Conservation (phyloP, 2,113 vertebrate genomes). For the Ctenodactylus gundi region DNA sequence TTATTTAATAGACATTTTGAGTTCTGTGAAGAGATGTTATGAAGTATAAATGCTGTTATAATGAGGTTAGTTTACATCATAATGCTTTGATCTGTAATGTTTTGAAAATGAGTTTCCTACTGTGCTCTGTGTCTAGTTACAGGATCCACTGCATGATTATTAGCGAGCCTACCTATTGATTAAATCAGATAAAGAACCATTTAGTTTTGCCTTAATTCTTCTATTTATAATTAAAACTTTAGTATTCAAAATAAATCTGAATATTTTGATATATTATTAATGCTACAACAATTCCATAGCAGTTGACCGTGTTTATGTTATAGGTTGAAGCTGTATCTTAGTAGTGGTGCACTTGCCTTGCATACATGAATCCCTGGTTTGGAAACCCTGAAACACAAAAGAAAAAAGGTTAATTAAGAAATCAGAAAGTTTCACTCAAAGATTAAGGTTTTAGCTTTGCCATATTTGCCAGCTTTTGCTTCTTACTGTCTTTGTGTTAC, state of each 20-base stretch:
- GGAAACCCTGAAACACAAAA: neutral
- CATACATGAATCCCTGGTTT: neutral
- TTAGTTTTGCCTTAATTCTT: slow-evolving; percentile 43
- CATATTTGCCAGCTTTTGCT: neutral
- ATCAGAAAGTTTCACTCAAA: too few relatives aligned
- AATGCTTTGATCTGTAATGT: slow-evolving; percentile 24
- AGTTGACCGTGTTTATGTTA: neutral
- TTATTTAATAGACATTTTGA: slow-evolving; percentile 31
- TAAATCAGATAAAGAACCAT: slow-evolving; percentile 12
- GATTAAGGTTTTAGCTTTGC: neutral
- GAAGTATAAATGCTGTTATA: neutral
- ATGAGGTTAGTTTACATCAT: neutral
- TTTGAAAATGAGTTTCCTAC: neutral
- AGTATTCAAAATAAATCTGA: slow-evolving; percentile 26
- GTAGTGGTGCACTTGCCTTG: neutral
- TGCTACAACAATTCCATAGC: neutral
- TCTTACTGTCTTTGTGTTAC: neutral
- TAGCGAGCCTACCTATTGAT: neutral
- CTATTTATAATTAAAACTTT: slow-evolving; percentile 15
- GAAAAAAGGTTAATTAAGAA: too few relatives aligned
- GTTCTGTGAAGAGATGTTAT: neutral
- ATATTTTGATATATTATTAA: neutral
- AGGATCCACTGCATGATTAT: neutral
- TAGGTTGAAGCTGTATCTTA: neutral
- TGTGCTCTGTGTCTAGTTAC: neutral